A percentile compares a stretch with the other conserved stretches of the same genome.
These are phyloP conservation scores for Callyntrura guangdongensis DNA, from an alignment of 2,888 invertebrate genomes.

Conservation along the genomic window DNA sequence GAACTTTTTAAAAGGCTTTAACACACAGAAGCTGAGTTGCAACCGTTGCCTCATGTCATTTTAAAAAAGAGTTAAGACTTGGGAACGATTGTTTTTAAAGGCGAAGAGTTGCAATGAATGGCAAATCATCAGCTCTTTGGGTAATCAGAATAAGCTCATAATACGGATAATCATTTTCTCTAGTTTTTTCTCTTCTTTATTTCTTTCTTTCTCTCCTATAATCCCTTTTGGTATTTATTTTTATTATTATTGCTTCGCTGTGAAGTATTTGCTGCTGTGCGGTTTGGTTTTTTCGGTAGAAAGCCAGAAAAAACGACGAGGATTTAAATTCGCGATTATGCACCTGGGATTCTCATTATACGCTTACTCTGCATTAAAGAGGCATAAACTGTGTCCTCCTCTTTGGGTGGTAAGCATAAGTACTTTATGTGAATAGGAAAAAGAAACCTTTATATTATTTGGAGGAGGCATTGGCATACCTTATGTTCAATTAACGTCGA, in stretches of 20 bases:
- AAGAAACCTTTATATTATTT: neutral
- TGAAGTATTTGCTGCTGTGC: neutral
- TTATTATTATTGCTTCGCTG: constrained; percentile 41
- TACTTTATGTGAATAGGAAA: constrained; percentile 9
- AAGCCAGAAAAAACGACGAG: constrained; percentile 14
- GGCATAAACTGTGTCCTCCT: constrained; percentile 5
- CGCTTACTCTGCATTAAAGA: neutral
- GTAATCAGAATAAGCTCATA: constrained; percentile 42
- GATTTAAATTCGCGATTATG: constrained; percentile 34
- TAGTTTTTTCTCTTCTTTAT: too few relatives aligned
- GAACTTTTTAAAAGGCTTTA: neutral
- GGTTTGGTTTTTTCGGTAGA: constrained; percentile 27
- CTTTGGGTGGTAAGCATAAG: constrained; percentile 61
- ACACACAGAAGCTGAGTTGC: too few relatives aligned
- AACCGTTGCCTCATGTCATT: neutral
- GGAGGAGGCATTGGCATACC: constrained; percentile 29
- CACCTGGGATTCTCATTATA: neutral
- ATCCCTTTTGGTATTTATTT: constrained; percentile 39
- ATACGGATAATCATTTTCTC: constrained; percentile 29
- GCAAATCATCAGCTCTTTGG: constrained; percentile 11
- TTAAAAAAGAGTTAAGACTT: neutral
- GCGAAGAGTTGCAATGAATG: neutral
- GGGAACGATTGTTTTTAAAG: neutral
- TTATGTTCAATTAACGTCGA: constrained; percentile 14
- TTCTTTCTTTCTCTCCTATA: neutral